phyloP scores from a whole-genome alignment of 2,797 vertebrate genomes.

The Eremophila alpestris region DNA sequence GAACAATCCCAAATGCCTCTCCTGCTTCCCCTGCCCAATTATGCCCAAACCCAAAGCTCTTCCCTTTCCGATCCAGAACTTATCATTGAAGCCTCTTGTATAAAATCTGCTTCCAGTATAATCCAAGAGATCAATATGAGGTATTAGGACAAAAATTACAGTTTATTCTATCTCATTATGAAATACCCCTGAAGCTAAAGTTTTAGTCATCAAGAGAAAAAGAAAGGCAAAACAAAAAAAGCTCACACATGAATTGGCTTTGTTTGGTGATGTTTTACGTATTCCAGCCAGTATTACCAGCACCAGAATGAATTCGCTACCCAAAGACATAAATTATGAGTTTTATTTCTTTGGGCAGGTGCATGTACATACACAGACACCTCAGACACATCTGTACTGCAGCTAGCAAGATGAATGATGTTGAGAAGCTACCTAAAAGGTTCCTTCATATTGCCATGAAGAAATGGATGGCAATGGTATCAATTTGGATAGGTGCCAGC shows the following conservation, averaged over 20 bases:
- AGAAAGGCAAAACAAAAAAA: not conserved
- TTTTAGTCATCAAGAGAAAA: not conserved
- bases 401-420: not conserved
- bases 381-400: not conserved
- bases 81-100: not conserved
- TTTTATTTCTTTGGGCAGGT: not conserved
- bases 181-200: not conserved
- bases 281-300: not conserved
- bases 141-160: not conserved
- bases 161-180: not conserved
- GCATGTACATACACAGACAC: not conserved
- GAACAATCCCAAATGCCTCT: not conserved
- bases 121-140: not conserved
- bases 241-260: not conserved
- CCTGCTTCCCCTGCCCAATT: not conserved
- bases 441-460: not conserved
- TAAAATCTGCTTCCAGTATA: not conserved
- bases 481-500: not conserved
- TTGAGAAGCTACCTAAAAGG: not conserved
- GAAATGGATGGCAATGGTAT: not conserved
- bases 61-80: not conserved
- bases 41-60: not conserved
- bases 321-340: not conserved
- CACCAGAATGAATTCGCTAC: not conserved
- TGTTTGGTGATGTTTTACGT: fast-evolving